Evolutionary conservation across 2,888 invertebrate species (phyloP).

Genomic region (Deilephila elpenor): DNA sequence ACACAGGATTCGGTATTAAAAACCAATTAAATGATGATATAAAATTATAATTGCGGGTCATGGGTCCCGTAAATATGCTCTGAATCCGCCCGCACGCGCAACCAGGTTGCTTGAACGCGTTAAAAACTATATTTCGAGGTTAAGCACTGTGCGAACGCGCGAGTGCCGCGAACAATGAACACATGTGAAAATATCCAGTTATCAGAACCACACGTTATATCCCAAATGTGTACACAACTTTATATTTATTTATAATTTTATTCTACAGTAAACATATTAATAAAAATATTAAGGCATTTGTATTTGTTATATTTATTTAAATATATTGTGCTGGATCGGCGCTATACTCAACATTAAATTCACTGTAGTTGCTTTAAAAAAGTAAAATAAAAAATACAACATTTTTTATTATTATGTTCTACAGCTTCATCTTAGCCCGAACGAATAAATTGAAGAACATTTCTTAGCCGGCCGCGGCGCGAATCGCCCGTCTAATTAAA

Average conservation of each 20-base stretch:
- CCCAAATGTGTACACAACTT: neutral
- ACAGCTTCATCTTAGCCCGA: neutral
- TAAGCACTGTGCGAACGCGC: conserved; percentile 30
- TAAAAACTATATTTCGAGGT: conserved; percentile 31
- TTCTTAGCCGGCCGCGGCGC: too few species aligned
- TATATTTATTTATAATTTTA: too few species aligned
- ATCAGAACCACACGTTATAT: neutral
- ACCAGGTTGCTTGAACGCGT: conserved; percentile 35
- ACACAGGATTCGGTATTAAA: too few species aligned
- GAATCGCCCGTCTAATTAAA: too few species aligned
- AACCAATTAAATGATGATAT: too few species aligned
- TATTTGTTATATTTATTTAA: too few species aligned
- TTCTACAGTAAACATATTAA: neutral
- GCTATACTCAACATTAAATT: too few species aligned
- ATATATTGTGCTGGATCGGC: too few species aligned
- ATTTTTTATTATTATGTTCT: too few species aligned
- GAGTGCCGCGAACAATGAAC: conserved; percentile 27
- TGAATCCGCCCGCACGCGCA: neutral
- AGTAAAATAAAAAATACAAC: neutral
- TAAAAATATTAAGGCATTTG: too few species aligned
- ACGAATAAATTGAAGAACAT: neutral
- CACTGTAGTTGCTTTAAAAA: neutral
- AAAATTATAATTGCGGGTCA: neutral
- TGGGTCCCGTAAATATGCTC: neutral
- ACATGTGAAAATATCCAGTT: conserved; percentile 26